Percentiles rank a stretch among this genome's conserved stretches.
phyloP scores from a whole-genome alignment of 2,113 vertebrate genomes.

The Dicerorhinus sumatrensis region DNA sequence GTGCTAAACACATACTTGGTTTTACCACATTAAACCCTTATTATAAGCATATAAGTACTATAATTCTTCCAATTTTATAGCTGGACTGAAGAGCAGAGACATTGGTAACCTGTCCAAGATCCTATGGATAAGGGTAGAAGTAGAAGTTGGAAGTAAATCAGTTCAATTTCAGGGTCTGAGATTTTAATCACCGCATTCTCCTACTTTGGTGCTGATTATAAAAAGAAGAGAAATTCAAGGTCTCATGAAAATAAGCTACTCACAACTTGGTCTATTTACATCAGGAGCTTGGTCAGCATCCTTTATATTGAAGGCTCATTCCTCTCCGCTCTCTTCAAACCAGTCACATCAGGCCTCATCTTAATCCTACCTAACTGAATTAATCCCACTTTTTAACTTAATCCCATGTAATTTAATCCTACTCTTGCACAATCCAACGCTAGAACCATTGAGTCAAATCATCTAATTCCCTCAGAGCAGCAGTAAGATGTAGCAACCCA shows the following conservation, averaged over 20 bases:
- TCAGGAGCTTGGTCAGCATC: not conserved
- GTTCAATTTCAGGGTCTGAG: not conserved
- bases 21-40: not conserved
- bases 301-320: not conserved
- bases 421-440: not conserved
- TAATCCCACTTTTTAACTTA: not conserved
- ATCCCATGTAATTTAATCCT: not conserved
- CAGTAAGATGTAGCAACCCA: not conserved
- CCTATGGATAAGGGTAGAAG: not conserved
- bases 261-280: not conserved
- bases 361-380: not conserved
- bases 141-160: not conserved
- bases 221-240: slow-evolving; percentile 6
- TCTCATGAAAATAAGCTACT: not conserved
- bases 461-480: not conserved
- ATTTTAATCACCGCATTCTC: not conserved
- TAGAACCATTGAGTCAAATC: not conserved
- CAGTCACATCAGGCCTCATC: not conserved
- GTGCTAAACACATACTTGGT: not conserved
- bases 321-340: not conserved
- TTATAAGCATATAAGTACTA: not conserved
- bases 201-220: not conserved
- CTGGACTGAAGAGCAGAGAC: not conserved
- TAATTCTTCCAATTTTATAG: slow-evolving; percentile 4
- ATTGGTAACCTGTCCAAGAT: not conserved